Percentiles rank a stretch among this genome's conserved stretches.
Evolutionary conservation across 1,140 invertebrate genomes (phyloP).

Genomic region (Hyphantria cunea): DNA sequence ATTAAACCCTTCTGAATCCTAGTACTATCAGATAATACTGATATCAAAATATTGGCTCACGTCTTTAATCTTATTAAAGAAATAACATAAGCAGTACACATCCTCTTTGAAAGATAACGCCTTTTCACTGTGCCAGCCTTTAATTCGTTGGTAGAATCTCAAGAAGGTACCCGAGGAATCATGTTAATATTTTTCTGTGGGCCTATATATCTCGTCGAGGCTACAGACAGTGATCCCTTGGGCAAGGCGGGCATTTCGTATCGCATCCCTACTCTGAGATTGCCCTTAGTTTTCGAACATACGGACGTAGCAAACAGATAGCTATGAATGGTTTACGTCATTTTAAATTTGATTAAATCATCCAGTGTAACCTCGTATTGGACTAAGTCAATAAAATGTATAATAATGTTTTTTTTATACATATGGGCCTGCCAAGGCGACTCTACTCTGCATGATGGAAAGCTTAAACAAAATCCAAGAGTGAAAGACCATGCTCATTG

Average conservation of each 20-base stretch:
- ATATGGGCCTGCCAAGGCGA: no score
- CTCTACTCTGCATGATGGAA: no score
- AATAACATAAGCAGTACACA: slow-evolving; percentile 19
- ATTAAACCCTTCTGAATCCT: no score
- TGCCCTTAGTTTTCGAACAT: slow-evolving; percentile 32
- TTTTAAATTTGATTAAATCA: not conserved
- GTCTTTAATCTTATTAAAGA: slow-evolving; percentile 19
- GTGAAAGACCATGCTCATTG: no score
- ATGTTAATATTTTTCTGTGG: slow-evolving; percentile 38
- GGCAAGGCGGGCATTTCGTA: slow-evolving; percentile 35
- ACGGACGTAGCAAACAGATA: slow-evolving; percentile 3
- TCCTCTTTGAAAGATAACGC: slow-evolving; percentile 2
- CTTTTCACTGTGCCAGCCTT: slow-evolving; percentile 17
- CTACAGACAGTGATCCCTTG: slow-evolving; percentile 34
- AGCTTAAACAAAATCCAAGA: no score
- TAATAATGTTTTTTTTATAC: no score
- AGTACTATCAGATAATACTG: no score
- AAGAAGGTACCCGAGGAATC: slow-evolving; percentile 26
- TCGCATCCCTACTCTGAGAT: slow-evolving; percentile 44
- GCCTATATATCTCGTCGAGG: slow-evolving; percentile 36
- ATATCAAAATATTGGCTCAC: not conserved
- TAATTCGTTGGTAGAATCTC: slow-evolving; percentile 32
- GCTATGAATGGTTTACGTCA: not conserved
- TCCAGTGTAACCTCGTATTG: no score
- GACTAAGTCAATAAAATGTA: no score